Evolutionary conservation across 1,140 invertebrate species (phyloP).

Genomic region (Panagrolaimus sp.): DNA sequence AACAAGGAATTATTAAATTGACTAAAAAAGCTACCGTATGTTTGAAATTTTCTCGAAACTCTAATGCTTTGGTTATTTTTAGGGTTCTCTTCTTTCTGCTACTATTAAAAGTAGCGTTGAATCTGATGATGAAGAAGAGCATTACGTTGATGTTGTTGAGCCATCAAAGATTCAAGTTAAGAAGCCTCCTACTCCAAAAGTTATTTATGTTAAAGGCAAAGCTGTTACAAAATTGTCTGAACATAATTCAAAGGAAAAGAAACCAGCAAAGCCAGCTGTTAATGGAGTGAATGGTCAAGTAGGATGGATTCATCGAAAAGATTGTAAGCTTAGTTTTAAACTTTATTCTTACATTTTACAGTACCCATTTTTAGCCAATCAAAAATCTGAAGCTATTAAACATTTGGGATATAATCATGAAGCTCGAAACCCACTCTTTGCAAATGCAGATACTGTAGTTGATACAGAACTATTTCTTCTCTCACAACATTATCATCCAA

Average conservation of each 20-base stretch:
- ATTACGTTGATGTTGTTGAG: conserved; percentile 55
- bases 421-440: conserved; percentile 75
- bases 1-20: conserved; percentile 46
- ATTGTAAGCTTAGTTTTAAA: too few species aligned
- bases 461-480: conserved; percentile 71
- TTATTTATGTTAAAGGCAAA: conserved; percentile 42
- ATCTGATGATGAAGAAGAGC: conserved; percentile 59
- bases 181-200: background rate
- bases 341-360: too few species aligned
- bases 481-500: conserved; percentile 77
- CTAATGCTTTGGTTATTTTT: too few species aligned
- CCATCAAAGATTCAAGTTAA: background rate
- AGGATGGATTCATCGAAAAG: too few species aligned
- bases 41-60: background rate
- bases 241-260: too few species aligned
- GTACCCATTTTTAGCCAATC: too few species aligned
- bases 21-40: conserved; percentile 24
- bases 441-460: conserved; percentile 68
- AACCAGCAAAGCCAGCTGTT: too few species aligned
- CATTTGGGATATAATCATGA: conserved; percentile 67
- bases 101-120: conserved; percentile 27
- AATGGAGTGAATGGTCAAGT: too few species aligned
- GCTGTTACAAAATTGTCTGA: background rate
- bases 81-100: too few species aligned
- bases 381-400: too few species aligned